These are phyloP conservation scores for Erebia palarica DNA, from an alignment of 2,888 invertebrate genomes.

Conservation along the genomic window DNA sequence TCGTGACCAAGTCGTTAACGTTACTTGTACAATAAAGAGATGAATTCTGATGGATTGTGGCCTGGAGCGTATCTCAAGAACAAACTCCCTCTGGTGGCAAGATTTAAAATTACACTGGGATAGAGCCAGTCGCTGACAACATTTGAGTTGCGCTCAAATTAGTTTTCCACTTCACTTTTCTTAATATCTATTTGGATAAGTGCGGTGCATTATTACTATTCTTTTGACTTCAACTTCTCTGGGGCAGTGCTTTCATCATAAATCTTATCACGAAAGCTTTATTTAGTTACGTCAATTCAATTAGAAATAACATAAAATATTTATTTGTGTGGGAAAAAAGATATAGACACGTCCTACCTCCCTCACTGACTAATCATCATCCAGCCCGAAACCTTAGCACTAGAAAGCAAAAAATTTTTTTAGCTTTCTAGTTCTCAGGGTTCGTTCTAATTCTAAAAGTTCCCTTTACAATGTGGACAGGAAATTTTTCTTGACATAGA, in stretches of 20 bases:
- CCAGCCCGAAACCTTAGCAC: no score
- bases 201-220: background rate
- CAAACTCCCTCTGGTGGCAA: slow-evolving; percentile 38
- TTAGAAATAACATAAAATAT: no score
- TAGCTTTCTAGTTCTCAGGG: no score
- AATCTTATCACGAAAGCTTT: background rate
- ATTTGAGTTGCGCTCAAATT: slow-evolving; percentile 31
- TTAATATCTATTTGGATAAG: slow-evolving; percentile 13
- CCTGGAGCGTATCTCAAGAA: slow-evolving; percentile 38
- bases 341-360: no score
- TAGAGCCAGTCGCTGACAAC: slow-evolving; percentile 32
- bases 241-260: background rate
- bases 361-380: no score
- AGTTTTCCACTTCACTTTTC: slow-evolving; percentile 19
- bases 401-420: no score
- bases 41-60: slow-evolving; percentile 36
- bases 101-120: slow-evolving; percentile 39
- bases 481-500: no score
- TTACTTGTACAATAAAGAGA: background rate
- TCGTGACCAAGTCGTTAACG: slow-evolving; percentile 4
- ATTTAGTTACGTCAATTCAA: background rate
- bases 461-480: no score
- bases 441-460: no score
- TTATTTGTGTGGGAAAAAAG: no score
- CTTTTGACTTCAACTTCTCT: background rate